These are phyloP conservation scores for Capromys pilorides DNA, from an alignment of 2,797 vertebrate genomes.

Conservation along the genomic window DNA sequence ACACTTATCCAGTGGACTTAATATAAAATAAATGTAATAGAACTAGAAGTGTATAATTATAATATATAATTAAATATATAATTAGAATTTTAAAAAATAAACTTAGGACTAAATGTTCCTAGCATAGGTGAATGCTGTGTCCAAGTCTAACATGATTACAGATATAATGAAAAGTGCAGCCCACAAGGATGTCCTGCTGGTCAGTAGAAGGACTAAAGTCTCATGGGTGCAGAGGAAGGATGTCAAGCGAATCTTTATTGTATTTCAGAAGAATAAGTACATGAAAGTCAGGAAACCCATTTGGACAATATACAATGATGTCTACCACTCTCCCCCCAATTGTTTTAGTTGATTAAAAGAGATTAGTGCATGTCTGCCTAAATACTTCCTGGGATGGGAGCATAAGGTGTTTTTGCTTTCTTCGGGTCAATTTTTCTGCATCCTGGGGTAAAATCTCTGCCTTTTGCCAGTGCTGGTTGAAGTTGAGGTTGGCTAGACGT, in stretches of 20 bases:
- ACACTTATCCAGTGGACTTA: neutral
- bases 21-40: neutral
- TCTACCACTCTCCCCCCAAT: accelerated
- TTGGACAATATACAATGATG: neutral
- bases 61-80: neutral
- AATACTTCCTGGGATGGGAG: neutral
- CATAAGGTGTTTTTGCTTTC: neutral
- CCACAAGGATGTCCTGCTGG: neutral
- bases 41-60: neutral
- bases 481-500: neutral
- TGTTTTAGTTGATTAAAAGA: neutral
- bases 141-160: neutral
- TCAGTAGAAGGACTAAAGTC: neutral
- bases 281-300: neutral
- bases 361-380: neutral
- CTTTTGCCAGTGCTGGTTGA: accelerated
- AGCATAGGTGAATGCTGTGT: no score
- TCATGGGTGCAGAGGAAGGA: neutral
- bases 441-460: accelerated
- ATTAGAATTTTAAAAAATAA: neutral
- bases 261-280: neutral
- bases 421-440: neutral
- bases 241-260: neutral
- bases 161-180: neutral
- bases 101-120: neutral